These are phyloP conservation scores for Chrysochloris asiatica DNA, from an alignment of 2,113 vertebrate genomes.

Conservation along the genomic window DNA sequence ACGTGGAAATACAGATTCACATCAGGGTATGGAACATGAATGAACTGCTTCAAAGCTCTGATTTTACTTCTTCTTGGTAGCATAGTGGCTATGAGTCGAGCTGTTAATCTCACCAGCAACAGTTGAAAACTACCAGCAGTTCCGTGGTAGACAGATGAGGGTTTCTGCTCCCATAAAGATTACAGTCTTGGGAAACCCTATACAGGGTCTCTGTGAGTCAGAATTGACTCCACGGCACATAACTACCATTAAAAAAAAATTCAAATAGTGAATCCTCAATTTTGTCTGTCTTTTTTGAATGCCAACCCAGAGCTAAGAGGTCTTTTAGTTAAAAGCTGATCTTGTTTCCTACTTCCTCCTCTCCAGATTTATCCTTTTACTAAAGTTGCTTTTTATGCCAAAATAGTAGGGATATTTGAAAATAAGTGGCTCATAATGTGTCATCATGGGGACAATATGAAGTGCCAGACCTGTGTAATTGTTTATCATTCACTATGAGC, in stretches of 20 bases:
- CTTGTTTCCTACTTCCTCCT: background rate
- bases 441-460: background rate
- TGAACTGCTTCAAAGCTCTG: background rate
- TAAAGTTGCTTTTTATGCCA: background rate
- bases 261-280: background rate
- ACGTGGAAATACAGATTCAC: no score
- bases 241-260: conserved; percentile 27
- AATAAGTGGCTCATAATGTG: background rate
- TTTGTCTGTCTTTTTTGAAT: background rate
- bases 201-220: no score
- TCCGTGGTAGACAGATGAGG: no score
- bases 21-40: no score
- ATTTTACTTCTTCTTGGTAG: background rate
- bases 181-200: no score
- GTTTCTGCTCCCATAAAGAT: no score
- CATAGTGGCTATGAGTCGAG: no score
- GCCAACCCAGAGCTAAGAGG: background rate
- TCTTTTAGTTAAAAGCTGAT: background rate
- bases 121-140: no score
- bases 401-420: conserved; percentile 32
- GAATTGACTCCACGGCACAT: no score
- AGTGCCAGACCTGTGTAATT: background rate
- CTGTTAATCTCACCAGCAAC: no score
- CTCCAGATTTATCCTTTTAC: background rate
- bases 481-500: conserved; percentile 7